Conservation (phyloP, 1,140 invertebrate genomes). For the Scaptomyza montana region DNA sequence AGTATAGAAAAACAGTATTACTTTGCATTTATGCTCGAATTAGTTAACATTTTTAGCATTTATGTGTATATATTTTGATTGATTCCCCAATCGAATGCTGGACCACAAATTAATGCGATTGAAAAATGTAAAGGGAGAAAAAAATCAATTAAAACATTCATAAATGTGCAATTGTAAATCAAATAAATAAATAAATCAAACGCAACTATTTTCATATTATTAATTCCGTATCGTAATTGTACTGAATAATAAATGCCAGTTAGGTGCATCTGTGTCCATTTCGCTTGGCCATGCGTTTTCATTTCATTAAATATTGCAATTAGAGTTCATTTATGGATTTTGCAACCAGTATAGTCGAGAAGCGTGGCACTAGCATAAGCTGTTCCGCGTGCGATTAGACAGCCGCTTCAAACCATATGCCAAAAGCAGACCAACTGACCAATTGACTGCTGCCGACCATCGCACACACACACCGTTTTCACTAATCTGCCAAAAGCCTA, state of each 20-base stretch:
- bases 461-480: slow-evolving; percentile 17
- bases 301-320: slow-evolving; percentile 77
- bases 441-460: slow-evolving; percentile 41
- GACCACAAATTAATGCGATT: neutral
- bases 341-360: slow-evolving; percentile 43
- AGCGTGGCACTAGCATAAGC: slow-evolving; percentile 67
- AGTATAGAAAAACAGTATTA: no score
- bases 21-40: no score
- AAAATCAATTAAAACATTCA: slow-evolving; percentile 5
- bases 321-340: slow-evolving; percentile 72
- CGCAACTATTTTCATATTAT: slow-evolving; percentile 6
- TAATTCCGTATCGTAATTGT: neutral
- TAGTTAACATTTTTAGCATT: no score
- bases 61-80: neutral
- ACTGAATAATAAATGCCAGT: slow-evolving; percentile 42
- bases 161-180: slow-evolving; percentile 17
- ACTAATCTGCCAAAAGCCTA: slow-evolving; percentile 63
- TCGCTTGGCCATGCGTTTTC: slow-evolving; percentile 64
- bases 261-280: slow-evolving; percentile 39
- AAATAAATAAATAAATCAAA: slow-evolving; percentile 14
- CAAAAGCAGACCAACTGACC: slow-evolving; percentile 51
- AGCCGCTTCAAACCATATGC: slow-evolving; percentile 51
- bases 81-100: neutral
- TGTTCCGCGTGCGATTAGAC: slow-evolving; percentile 64
- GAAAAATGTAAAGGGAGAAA: neutral